Percentiles rank a stretch among this genome's conserved stretches.
These are phyloP conservation scores for Eulemur coronatus DNA, from an alignment of 2,797 vertebrate genomes.

Conservation along the genomic window DNA sequence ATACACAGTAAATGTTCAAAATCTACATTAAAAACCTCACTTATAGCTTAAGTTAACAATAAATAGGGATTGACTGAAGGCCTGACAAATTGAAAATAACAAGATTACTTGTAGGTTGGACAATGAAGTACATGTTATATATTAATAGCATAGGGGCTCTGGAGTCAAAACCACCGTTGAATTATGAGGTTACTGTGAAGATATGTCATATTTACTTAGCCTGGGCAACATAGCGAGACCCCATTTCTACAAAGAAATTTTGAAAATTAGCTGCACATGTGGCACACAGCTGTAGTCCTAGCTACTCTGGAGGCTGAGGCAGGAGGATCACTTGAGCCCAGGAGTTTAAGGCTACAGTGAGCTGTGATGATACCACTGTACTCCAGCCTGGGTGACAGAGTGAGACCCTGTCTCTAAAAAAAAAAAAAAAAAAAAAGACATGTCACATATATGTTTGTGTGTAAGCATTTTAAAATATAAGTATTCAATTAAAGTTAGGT, in stretches of 20 bases:
- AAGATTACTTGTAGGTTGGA: neutral
- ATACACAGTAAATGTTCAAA: neutral
- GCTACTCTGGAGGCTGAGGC: neutral
- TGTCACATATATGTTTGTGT: neutral
- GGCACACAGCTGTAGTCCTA: neutral
- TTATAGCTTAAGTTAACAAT: neutral
- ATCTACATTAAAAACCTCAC: neutral
- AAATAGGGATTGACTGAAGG: neutral
- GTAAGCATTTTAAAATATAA: neutral
- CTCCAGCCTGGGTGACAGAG: neutral
- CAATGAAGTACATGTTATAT: neutral
- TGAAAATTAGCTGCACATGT: neutral
- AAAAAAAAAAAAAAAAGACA: neutral
- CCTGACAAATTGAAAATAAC: conserved; percentile 11
- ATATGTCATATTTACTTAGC: neutral
- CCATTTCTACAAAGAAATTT: neutral
- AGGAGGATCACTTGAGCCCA: neutral
- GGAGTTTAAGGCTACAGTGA: neutral
- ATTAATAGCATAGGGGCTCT: neutral
- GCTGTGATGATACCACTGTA: neutral
- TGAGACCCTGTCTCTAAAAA: neutral
- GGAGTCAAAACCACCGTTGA: neutral
- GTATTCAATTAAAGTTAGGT: neutral
- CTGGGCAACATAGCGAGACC: neutral
- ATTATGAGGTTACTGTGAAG: neutral